Conservation (phyloP, 1,140 invertebrate genomes). For the Anastrepha obliqua region DNA sequence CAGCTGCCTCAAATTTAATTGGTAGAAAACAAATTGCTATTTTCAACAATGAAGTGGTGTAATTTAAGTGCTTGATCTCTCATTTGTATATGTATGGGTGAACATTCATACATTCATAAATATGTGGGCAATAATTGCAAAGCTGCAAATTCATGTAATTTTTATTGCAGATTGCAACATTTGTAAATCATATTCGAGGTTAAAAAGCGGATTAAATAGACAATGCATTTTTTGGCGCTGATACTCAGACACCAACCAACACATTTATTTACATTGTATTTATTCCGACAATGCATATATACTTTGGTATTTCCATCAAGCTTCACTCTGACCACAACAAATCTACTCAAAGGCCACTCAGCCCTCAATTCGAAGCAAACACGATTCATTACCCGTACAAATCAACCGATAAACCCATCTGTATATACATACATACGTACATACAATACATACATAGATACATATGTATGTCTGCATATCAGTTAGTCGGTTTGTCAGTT, state of each 20-base stretch:
- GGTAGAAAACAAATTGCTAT: not conserved
- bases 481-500: not conserved
- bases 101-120: not conserved
- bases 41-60: not conserved
- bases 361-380: not conserved
- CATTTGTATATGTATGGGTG: not conserved
- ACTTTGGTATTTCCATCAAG: not conserved
- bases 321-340: not conserved
- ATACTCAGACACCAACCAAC: not conserved
- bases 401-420: not conserved
- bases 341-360: not conserved
- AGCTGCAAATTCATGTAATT: not conserved
- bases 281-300: not conserved
- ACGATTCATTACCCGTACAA: not conserved
- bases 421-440: not conserved
- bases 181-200: not conserved
- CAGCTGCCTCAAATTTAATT: not conserved
- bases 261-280: not conserved
- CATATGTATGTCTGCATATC: not conserved
- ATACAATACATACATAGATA: no score
- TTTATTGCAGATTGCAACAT: constrained; percentile 13
- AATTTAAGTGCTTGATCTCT: not conserved
- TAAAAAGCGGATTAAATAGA: not conserved
- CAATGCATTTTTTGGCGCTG: not conserved
- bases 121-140: not conserved